Base-by-base conservation (phyloP, 2,888 invertebrate species). In the Agrenia bidenticulata region DNA sequence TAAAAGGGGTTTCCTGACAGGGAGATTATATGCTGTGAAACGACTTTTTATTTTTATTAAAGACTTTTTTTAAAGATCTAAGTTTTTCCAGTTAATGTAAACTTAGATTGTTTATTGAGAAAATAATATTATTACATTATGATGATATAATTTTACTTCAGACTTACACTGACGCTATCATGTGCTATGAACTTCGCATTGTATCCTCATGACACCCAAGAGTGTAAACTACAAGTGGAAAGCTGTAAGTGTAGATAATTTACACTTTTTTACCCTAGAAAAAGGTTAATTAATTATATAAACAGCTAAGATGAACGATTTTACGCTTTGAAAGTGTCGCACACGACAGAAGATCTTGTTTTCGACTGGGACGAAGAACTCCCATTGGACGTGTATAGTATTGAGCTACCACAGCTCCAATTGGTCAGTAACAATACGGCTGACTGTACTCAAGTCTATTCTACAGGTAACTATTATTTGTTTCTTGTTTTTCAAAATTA, bases 161-260 rank as follows among this genome's bases (percentile, higher is more conserved):
- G 87, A 77, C 79, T 94, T 74, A 94, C 94, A 0, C 80, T 94
- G 69, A 89, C 89, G 72, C 81, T 95, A 37, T 94, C 93, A 0
- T 95, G 94, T 78, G 92, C 92, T 0, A 95, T 95, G 94, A 92
- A 94, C 81, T 93, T 94, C 80, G 87, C 92, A 77, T 91, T 93
- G 78, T 95, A 94, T 80, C 94, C 94, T 0, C 94, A 94, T 78
- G 94, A 94, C 78, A 93, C 93, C 0, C 94, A 95, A 81, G 92
- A 92, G 80, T 95, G 94, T 79, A 92, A 92, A 81, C 83, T 94
- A 69, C 92, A 94, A 82, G 93, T 94, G 90, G 94, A 94, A 80
- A 94, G 94, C 80, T 83, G 94, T 94, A 82, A 91, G 94, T 88
- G 45, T n/a, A n/a, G n/a, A n/a, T n/a, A n/a, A n/a, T n/a, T n/a